Evolutionary conservation across 1,140 invertebrate species (phyloP).

Genomic region (Atopsyche davidsoni): DNA sequence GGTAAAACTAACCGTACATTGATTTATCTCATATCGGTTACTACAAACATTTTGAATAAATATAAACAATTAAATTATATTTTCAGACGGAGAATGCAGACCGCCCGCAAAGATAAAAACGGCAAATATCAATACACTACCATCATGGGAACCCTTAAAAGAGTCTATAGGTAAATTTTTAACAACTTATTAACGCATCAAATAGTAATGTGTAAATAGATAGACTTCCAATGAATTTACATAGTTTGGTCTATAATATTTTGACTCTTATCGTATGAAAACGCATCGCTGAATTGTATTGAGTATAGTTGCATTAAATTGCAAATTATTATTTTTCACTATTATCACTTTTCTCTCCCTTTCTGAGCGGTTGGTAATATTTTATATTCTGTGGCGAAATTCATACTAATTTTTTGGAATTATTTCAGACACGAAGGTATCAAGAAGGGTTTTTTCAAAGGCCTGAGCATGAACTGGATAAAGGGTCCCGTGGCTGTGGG

Average conservation of each 20-base stretch:
- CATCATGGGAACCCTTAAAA: constrained; percentile 55
- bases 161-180: constrained; percentile 56
- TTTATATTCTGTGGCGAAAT: too few species aligned
- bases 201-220: constrained; percentile 25
- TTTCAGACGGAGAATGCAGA: constrained; percentile 81
- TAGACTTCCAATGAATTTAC: too few species aligned
- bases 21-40: background rate
- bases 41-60: constrained; percentile 17
- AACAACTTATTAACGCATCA: background rate
- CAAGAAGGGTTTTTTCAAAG: constrained; percentile 90
- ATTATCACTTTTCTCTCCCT: too few species aligned
- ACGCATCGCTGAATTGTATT: too few species aligned
- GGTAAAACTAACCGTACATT: constrained; percentile 9
- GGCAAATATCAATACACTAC: constrained; percentile 57
- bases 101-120: constrained; percentile 50
- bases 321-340: too few species aligned
- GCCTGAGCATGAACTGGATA: constrained; percentile 98
- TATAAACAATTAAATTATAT: constrained; percentile 1
- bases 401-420: too few species aligned
- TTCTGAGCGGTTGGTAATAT: too few species aligned
- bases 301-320: background rate
- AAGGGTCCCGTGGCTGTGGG: constrained; percentile 98
- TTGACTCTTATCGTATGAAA: too few species aligned
- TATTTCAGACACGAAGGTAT: constrained; percentile 79
- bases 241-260: too few species aligned